phyloP scores from a whole-genome alignment of 2,888 invertebrate species.

The Laspeyria flexula region DNA sequence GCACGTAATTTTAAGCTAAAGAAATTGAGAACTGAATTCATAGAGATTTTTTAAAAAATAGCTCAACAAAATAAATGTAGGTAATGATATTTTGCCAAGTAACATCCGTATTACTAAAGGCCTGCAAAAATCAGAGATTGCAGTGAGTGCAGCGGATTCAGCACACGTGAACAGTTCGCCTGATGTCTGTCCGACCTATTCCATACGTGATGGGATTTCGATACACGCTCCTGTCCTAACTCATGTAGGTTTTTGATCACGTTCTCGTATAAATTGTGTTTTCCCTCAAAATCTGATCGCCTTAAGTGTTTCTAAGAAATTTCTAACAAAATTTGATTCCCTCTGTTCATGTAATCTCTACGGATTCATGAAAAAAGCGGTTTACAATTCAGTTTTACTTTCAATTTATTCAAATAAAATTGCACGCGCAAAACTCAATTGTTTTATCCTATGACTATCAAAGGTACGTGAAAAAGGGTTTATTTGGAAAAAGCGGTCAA shows the following conservation, averaged over 20 bases:
- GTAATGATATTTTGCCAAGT: no score
- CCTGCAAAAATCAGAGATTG: constrained; percentile 47
- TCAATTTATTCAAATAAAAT: constrained; percentile 20
- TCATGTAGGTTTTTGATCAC: constrained; percentile 56
- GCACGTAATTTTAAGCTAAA: no score
- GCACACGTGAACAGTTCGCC: constrained; percentile 53
- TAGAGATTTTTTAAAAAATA: no score
- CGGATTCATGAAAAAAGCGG: constrained; percentile 17
- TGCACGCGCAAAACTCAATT: not conserved
- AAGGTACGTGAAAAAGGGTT: constrained; percentile 12
- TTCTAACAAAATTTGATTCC: constrained; percentile 38
- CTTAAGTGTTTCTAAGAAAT: constrained; percentile 44
- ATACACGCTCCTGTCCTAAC: constrained; percentile 43
- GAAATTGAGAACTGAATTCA: no score
- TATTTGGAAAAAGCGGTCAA: constrained; percentile 8
- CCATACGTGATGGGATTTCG: constrained; percentile 64
- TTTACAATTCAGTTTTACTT: constrained; percentile 24
- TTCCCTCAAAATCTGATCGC: constrained; percentile 52
- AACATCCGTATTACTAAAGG: not conserved
- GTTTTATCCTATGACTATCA: not conserved
- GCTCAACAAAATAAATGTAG: no score
- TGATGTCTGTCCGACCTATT: constrained; percentile 61
- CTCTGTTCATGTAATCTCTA: constrained; percentile 27
- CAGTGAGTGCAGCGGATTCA: constrained; percentile 56
- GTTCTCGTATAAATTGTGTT: constrained; percentile 60